These are phyloP conservation scores for Xanthorhoe designata DNA, from an alignment of 2,888 invertebrate species.

Conservation along the genomic window DNA sequence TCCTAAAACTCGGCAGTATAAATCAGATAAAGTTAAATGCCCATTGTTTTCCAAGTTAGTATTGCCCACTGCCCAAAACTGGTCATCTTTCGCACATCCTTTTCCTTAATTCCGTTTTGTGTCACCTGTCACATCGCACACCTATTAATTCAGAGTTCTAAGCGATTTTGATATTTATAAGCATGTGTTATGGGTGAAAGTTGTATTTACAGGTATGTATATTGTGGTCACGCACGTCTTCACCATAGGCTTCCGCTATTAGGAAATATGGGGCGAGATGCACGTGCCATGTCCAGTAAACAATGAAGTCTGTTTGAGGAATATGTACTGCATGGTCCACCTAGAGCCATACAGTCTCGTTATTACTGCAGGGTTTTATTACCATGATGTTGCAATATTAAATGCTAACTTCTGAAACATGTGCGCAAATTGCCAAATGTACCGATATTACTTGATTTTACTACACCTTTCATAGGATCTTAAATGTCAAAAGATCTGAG, in stretches of 20 bases:
- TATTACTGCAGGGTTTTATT: not conserved
- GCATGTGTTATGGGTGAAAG: slow-evolving; percentile 16
- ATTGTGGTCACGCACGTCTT: slow-evolving; percentile 38
- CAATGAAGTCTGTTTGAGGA: slow-evolving; percentile 34
- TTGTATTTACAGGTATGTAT: slow-evolving; percentile 19
- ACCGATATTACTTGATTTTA: too few relatives aligned
- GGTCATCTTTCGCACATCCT: slow-evolving; percentile 50
- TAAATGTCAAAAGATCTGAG: too few relatives aligned
- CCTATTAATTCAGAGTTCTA: slow-evolving; percentile 6
- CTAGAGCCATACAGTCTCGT: slow-evolving; percentile 15
- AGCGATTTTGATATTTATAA: slow-evolving; percentile 29
- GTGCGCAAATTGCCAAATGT: too few relatives aligned
- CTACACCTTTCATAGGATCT: too few relatives aligned
- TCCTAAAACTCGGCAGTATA: slow-evolving; percentile 12
- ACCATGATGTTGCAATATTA: not conserved
- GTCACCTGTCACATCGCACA: slow-evolving; percentile 37
- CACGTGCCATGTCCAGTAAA: slow-evolving; percentile 47
- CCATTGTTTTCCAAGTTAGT: slow-evolving; percentile 48
- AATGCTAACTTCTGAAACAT: too few relatives aligned
- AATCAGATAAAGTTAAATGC: slow-evolving; percentile 38
- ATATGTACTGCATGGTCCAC: slow-evolving; percentile 26
- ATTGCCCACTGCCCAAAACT: slow-evolving; percentile 37
- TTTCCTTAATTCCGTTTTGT: slow-evolving; percentile 42
- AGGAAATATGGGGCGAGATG: slow-evolving; percentile 59
- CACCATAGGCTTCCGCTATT: slow-evolving; percentile 60